A percentile compares a stretch with the other conserved stretches of the same genome.
Evolutionary conservation across 2,797 vertebrate species (phyloP).

Genomic region (Muscicapa comitata): DNA sequence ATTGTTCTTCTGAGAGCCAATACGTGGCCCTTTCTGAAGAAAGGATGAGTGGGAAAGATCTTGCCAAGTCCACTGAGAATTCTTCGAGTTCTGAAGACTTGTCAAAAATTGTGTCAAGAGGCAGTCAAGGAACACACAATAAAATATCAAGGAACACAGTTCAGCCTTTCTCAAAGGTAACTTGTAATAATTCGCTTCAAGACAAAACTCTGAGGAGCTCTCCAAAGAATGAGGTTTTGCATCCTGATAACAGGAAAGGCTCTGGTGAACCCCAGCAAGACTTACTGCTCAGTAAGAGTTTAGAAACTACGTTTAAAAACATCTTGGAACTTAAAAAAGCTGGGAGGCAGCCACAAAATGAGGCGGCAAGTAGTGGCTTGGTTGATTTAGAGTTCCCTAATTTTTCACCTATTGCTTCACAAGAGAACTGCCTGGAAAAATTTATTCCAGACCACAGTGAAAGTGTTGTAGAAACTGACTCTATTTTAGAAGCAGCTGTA

Average conservation of each 20-base stretch:
- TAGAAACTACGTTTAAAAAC: slow-evolving; percentile 85
- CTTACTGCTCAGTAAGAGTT: slow-evolving; percentile 77
- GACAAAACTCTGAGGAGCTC: slow-evolving; percentile 73
- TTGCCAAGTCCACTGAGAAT: slow-evolving; percentile 62
- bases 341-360: slow-evolving; percentile 76
- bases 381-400: slow-evolving; percentile 76
- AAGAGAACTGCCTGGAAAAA: slow-evolving; percentile 81
- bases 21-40: slow-evolving; percentile 56
- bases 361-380: slow-evolving; percentile 60
- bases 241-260: slow-evolving; percentile 70
- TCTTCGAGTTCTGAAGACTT: slow-evolving; percentile 63
- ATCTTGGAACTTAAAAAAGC: slow-evolving; percentile 87
- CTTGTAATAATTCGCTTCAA: slow-evolving; percentile 72
- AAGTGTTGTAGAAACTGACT: slow-evolving; percentile 88
- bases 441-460: slow-evolving; percentile 82
- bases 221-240: slow-evolving; percentile 76
- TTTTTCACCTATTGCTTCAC: slow-evolving; percentile 75
- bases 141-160: slow-evolving; percentile 62
- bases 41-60: slow-evolving; percentile 59
- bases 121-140: slow-evolving; percentile 54
- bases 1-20: slow-evolving; percentile 67
- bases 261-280: slow-evolving; percentile 71
- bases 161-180: slow-evolving; percentile 67
- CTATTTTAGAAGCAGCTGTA: slow-evolving; percentile 97
- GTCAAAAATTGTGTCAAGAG: slow-evolving; percentile 60